A percentile compares a stretch with the other conserved stretches of the same genome.
Conservation (phyloP, 2,113 vertebrate genomes). For the Solenodon paradoxus region DNA sequence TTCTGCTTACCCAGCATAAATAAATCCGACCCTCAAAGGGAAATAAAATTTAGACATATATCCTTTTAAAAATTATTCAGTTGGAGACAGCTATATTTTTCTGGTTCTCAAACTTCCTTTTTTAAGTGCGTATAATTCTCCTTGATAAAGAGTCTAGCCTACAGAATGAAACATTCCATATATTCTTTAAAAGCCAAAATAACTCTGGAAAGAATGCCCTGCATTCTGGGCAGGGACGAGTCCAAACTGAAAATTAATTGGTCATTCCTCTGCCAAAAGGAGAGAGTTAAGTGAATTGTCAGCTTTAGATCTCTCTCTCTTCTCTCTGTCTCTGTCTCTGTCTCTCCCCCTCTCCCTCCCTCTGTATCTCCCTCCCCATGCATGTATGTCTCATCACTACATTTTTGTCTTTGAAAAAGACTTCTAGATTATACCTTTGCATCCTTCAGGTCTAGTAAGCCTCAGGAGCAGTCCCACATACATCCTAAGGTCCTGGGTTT, state of each 20-base stretch:
- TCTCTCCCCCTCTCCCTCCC: neutral
- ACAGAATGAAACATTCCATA: conserved; percentile 61
- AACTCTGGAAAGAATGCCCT: conserved; percentile 73
- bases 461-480: too few relatives aligned
- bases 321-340: too few relatives aligned
- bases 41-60: conserved; percentile 59
- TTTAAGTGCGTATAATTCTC: conserved; percentile 67
- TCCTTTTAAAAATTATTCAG: conserved; percentile 53
- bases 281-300: conserved; percentile 31
- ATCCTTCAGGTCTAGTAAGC: too few relatives aligned
- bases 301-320: conserved; percentile 21
- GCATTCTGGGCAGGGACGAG: conserved; percentile 20
- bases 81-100: conserved; percentile 58
- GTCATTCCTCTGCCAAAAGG: conserved; percentile 66
- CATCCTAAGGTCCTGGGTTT: too few relatives aligned
- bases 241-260: conserved; percentile 60
- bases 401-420: conserved; percentile 20
- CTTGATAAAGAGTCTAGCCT: conserved; percentile 53
- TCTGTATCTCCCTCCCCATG: conserved; percentile 9
- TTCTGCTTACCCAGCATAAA: conserved; percentile 60
- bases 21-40: conserved; percentile 51
- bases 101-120: conserved; percentile 65
- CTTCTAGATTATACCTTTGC: too few relatives aligned
- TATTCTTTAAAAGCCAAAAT: conserved; percentile 72
- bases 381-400: neutral